A percentile compares a stretch with the other conserved stretches of the same genome.
These are phyloP conservation scores for Myrmecobius fasciatus DNA, from an alignment of 2,113 vertebrate species.

Conservation along the genomic window DNA sequence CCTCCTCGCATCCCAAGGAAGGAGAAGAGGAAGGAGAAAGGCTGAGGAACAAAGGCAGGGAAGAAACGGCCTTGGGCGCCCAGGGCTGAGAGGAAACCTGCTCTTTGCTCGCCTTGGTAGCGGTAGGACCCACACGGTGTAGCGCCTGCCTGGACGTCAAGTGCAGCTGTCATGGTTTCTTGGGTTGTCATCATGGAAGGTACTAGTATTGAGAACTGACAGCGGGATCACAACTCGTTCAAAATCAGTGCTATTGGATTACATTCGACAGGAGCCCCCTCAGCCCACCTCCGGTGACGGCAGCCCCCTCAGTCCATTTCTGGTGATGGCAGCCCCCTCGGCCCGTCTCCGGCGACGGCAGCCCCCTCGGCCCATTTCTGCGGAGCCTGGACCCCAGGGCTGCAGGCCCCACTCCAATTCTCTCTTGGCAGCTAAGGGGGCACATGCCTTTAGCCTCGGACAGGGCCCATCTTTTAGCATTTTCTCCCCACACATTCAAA, in stretches of 20 bases:
- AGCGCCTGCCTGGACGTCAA: no score
- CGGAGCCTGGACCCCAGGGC: no score
- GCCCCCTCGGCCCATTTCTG: neutral
- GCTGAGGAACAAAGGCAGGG: neutral
- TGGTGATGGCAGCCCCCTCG: no score
- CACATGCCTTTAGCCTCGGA: accelerated
- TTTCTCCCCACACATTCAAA: neutral
- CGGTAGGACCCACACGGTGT: neutral
- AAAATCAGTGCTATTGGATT: no score
- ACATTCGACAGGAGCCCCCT: no score
- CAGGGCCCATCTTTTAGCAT: neutral
- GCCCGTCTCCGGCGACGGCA: no score
- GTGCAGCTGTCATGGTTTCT: no score
- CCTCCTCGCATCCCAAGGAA: neutral
- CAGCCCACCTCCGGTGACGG: no score
- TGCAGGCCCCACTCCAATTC: no score
- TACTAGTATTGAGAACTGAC: no score
- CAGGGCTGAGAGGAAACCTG: neutral
- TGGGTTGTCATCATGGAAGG: neutral
- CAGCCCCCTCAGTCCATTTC: no score
- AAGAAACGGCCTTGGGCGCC: neutral
- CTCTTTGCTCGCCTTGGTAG: neutral
- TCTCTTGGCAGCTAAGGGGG: neutral
- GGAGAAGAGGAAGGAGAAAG: neutral
- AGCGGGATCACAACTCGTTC: neutral